Conservation (phyloP, 2,797 vertebrate genomes). For the Gila robusta region DNA sequence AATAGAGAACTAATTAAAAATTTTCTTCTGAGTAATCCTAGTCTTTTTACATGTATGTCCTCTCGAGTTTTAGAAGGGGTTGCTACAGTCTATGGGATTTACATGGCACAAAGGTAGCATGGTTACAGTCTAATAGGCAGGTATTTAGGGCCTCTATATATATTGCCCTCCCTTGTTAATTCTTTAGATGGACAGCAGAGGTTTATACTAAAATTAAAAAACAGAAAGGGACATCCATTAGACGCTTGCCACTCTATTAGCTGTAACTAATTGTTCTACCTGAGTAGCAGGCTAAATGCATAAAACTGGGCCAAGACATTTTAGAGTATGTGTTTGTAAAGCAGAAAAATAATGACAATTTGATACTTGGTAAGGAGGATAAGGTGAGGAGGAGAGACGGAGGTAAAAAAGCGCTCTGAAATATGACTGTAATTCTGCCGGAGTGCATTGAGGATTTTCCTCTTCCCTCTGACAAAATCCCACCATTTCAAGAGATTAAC, state of each 20-base stretch:
- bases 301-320: constrained; percentile 1
- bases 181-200: not conserved
- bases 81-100: not conserved
- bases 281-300: not conserved
- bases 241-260: not conserved
- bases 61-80: not conserved
- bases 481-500: constrained; percentile 88
- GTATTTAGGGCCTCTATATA: not conserved
- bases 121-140: not conserved
- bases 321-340: constrained; percentile 5
- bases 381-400: not conserved
- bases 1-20: not conserved
- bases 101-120: not conserved
- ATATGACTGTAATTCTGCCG: constrained; percentile 79
- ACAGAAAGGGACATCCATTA: not conserved
- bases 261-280: constrained; percentile 10
- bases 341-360: constrained; percentile 29
- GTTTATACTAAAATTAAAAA: not conserved
- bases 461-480: constrained; percentile 84
- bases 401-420: constrained; percentile 54
- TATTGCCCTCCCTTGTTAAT: not conserved
- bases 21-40: not conserved
- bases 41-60: not conserved
- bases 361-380: constrained; percentile 35
- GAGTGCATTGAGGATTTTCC: constrained; percentile 78